A percentile compares a stretch with the other conserved stretches of the same genome.
phyloP scores from a whole-genome alignment of 2,888 invertebrate species.

The Lumbricus terrestris region DNA sequence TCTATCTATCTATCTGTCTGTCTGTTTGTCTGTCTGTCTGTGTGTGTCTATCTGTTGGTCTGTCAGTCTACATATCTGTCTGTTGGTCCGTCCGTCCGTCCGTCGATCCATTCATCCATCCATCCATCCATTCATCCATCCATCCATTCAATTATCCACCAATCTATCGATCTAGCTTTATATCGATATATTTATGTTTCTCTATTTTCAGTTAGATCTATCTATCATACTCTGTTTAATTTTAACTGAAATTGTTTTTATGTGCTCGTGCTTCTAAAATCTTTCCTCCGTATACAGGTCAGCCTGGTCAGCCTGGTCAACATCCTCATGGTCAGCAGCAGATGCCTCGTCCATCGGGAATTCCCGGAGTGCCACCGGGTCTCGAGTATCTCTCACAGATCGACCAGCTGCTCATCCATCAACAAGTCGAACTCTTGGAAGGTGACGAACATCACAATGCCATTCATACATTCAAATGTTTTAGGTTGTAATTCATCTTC shows the following conservation, averaged over 20 bases:
- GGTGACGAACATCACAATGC: slow-evolving; percentile 40
- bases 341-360: slow-evolving; percentile 43
- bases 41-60: no score
- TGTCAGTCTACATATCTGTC: no score
- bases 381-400: slow-evolving; percentile 55
- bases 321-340: slow-evolving; percentile 36
- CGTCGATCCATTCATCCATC: neutral
- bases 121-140: neutral
- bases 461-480: no score
- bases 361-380: slow-evolving; percentile 53
- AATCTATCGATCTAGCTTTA: no score
- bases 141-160: neutral
- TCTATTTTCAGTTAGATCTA: neutral
- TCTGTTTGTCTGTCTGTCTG: neutral
- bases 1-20: no score
- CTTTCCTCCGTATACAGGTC: neutral
- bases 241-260: neutral
- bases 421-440: slow-evolving; percentile 58
- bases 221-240: neutral
- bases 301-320: neutral
- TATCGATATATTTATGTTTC: no score
- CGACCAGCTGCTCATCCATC: slow-evolving; percentile 59
- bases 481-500: no score
- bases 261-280: neutral
- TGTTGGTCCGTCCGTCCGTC: neutral